phyloP scores from a whole-genome alignment of 64 coral and sea anemone genomes.

The Dendronephthya gigantea region DNA sequence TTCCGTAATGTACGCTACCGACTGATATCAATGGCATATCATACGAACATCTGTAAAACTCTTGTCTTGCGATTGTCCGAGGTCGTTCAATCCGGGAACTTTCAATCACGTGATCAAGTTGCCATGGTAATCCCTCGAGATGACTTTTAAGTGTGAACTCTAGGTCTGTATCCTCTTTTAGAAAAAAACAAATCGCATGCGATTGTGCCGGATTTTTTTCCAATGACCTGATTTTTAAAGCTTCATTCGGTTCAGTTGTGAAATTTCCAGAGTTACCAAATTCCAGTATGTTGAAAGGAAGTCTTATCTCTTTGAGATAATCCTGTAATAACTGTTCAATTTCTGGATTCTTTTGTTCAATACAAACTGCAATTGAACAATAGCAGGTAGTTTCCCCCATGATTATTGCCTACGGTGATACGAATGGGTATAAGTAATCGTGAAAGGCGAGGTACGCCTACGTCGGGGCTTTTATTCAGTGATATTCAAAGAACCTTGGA shows the following conservation, averaged over 20 bases:
- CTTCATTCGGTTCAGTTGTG: neutral
- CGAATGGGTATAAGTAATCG: neutral
- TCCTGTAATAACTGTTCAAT: neutral
- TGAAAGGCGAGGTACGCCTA: neutral
- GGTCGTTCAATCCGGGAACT: slow-evolving; percentile 32
- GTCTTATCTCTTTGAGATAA: neutral
- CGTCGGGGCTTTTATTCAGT: too few species aligned
- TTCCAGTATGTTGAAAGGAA: neutral
- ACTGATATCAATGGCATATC: slow-evolving; percentile 58
- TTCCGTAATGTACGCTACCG: slow-evolving; percentile 82
- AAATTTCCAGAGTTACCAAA: neutral
- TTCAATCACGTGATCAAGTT: slow-evolving; percentile 67
- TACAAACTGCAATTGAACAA: neutral
- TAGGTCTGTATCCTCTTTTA: neutral
- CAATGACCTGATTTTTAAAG: neutral
- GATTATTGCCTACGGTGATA: neutral
- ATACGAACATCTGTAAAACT: slow-evolving; percentile 50
- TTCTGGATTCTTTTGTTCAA: neutral
- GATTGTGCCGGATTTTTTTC: neutral
- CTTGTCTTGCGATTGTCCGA: slow-evolving; percentile 48
- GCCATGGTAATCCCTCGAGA: slow-evolving; percentile 37
- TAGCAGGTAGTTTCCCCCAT: neutral
- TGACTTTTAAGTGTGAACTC: neutral
- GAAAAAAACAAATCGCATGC: neutral
- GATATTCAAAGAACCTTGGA: too few species aligned